Evolutionary conservation across 2,888 invertebrate species (phyloP), one percentile per base, ranked within the genome.

Genomic region (Neuroscelio doddi): DNA sequence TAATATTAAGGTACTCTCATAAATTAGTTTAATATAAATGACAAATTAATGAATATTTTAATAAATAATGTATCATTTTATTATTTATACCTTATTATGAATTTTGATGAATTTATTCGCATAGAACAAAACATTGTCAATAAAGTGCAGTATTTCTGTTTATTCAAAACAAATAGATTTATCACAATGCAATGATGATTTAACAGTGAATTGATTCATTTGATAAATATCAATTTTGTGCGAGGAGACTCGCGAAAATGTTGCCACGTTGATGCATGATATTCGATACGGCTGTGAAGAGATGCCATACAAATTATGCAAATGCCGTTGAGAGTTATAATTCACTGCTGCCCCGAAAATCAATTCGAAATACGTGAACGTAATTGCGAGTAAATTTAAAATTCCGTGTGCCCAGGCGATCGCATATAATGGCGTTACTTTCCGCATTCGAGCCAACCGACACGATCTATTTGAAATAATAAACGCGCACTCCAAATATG

Each of bases 191-290:
- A 41, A 41, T 41, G 17, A 41, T 12, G 41, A 45, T 29, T 29
- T 10, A 45, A 29, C 30, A n/a, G 14, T 15, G 27, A 29, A 27
- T 21, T 24, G 8, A 17, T 15, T 29, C 14, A 17, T 30, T 45
- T 30, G 44, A 30, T 30, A 45, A 45, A 45, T 30, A 45, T 45
- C 44, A 30, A 29, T 29, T 45, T 15, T 15, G 44, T 1, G 7
- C 26, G 26, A 8, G 5, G 26, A 26, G 8, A 8, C 24, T 27
- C 14, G 44, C 15, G 44, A 27, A 29, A 29, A 29, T 45, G 15
- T 16, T 12, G 30, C 14, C 16, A 12, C 10, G 8, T 16, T 12
- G 30, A 15, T 30, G 8, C 10, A 3, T 16, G 15, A 45, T 45
- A 45, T 8, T 41, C 24, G 12, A 26, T n/a, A 21, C 10, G 10